These are phyloP conservation scores for Epinephelus moara DNA, from an alignment of 2,113 vertebrate species.

Conservation along the genomic window DNA sequence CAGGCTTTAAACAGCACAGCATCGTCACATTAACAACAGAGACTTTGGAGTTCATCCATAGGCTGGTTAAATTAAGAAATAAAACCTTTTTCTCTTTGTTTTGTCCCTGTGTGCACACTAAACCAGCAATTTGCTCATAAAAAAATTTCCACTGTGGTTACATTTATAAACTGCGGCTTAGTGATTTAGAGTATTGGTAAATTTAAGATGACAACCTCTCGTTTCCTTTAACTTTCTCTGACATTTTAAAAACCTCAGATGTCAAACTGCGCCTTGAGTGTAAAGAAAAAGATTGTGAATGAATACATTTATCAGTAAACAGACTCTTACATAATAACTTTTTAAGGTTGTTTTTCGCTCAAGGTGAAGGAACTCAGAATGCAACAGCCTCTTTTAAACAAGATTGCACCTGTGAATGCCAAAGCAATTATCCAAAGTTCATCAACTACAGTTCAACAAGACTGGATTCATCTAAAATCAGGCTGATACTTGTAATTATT, in stretches of 20 bases:
- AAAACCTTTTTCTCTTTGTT: neutral
- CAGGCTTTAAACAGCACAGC: neutral
- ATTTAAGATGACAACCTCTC: neutral
- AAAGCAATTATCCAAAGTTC: neutral
- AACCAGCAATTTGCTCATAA: neutral
- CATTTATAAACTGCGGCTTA: neutral
- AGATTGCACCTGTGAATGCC: neutral
- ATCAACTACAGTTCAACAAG: neutral
- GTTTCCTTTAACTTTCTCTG: neutral
- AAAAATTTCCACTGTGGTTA: neutral
- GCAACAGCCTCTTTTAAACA: neutral
- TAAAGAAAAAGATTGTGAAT: neutral
- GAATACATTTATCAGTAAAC: neutral
- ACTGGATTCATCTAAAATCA: neutral
- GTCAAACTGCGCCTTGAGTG: neutral
- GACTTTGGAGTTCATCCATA: neutral
- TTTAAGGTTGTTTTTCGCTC: neutral
- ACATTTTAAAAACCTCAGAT: neutral
- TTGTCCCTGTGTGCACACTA: neutral
- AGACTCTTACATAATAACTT: neutral
- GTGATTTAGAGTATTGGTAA: neutral
- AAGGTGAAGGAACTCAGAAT: neutral
- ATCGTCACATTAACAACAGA: neutral
- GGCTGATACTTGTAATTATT: neutral
- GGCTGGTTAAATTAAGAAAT: neutral